Percentiles rank a stretch among this genome's conserved stretches.
Conservation (phyloP, 2,888 invertebrate species). For the Platycnemis pennipes region DNA sequence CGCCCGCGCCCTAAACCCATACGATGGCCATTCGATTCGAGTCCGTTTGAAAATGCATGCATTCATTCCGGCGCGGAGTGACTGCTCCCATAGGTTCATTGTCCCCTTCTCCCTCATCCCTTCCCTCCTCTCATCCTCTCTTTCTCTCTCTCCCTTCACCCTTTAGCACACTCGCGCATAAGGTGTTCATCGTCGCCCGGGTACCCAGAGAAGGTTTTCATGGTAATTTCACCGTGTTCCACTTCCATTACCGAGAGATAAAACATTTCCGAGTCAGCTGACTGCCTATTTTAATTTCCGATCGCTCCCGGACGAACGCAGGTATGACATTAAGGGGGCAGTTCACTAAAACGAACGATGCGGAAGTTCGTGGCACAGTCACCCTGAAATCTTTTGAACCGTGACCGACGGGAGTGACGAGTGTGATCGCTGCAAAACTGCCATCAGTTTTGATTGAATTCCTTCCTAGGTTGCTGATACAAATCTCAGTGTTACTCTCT, state of each 20-base stretch:
- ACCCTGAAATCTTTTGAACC: neutral
- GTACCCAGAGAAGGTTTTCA: neutral
- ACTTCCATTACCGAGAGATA: slow-evolving; percentile 38
- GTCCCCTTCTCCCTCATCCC: neutral
- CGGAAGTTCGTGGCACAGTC: neutral
- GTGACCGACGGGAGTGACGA: neutral
- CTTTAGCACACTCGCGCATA: too few species aligned
- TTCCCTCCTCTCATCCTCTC: neutral
- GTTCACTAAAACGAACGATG: neutral
- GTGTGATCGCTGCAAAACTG: neutral
- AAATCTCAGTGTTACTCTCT: too few species aligned
- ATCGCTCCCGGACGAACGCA: neutral
- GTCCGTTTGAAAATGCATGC: slow-evolving; percentile 23
- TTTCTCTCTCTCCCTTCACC: neutral
- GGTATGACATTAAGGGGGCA: neutral
- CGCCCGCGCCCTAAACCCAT: neutral
- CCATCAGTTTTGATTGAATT: neutral
- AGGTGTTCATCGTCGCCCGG: neutral
- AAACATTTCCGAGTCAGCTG: slow-evolving; percentile 36
- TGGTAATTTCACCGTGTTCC: slow-evolving; percentile 30
- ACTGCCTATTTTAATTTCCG: slow-evolving; percentile 40
- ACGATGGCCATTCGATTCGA: neutral
- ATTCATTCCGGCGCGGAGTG: slow-evolving; percentile 14
- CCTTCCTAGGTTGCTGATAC: too few species aligned
- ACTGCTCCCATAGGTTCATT: neutral